Conservation (phyloP, 2,888 invertebrate species). For the Drosophila colorata region DNA sequence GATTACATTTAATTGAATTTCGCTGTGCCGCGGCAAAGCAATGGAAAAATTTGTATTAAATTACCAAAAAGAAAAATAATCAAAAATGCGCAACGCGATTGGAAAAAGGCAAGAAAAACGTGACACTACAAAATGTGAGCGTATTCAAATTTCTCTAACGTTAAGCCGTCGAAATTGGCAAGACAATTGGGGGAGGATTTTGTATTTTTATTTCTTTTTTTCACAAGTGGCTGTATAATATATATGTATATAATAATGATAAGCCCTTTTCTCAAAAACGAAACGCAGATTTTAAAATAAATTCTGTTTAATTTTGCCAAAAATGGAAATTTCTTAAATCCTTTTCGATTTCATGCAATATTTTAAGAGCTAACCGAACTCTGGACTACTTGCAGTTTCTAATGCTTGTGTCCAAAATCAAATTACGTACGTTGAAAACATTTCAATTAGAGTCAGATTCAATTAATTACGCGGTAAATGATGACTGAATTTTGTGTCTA, state of each 20-base stretch:
- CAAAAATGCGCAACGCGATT: constrained; percentile 59
- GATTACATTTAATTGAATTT: constrained; percentile 84
- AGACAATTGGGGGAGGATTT: constrained; percentile 44
- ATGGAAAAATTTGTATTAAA: constrained; percentile 58
- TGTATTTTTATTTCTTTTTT: constrained; percentile 25
- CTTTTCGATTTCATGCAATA: no score
- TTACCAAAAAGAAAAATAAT: constrained; percentile 69
- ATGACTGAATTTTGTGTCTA: constrained; percentile 55
- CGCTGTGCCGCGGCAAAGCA: constrained; percentile 18
- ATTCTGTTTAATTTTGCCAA: no score
- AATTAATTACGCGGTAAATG: constrained; percentile 77
- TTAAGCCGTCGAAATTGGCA: constrained; percentile 49
- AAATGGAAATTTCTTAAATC: no score
- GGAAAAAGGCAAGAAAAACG: constrained; percentile 62
- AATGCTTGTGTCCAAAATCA: background rate
- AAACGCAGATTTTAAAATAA: no score
- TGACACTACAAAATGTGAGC: constrained; percentile 63
- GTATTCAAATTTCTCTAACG: constrained; percentile 71
- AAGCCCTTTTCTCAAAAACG: constrained; percentile 11
- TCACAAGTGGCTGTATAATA: constrained; percentile 16
- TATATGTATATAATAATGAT: constrained; percentile 13
- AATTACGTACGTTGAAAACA: constrained; percentile 58
- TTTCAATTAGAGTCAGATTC: constrained; percentile 79
- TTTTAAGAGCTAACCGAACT: no score
- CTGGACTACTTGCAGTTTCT: no score